Conservation (phyloP, 2,113 vertebrate species). For the Caloenas nicobarica region DNA sequence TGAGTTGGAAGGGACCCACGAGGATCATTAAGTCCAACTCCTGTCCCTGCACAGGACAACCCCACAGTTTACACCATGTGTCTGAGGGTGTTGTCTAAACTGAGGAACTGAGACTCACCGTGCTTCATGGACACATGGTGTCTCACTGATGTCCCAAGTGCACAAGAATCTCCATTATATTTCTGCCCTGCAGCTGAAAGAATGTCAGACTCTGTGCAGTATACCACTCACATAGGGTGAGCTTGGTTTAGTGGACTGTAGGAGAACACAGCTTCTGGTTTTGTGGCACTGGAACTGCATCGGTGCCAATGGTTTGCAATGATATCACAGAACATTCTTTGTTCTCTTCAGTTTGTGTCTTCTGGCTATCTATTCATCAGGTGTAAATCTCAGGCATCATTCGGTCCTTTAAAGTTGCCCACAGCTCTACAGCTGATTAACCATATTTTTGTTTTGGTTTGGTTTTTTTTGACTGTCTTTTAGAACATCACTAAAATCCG, state of each 20-base stretch:
- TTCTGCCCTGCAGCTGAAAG: not conserved
- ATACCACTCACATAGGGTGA: not conserved
- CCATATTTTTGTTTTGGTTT: too few relatives aligned
- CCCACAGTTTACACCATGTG: too few relatives aligned
- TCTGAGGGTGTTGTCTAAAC: too few relatives aligned
- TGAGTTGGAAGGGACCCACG: too few relatives aligned
- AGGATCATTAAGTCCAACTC: too few relatives aligned
- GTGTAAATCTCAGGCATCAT: accelerated
- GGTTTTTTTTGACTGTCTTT: not conserved
- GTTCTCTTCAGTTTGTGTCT: not conserved
- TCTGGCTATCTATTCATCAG: not conserved
- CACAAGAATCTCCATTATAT: not conserved
- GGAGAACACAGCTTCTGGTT: not conserved
- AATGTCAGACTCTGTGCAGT: not conserved
- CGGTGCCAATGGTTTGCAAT: not conserved
- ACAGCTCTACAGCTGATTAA: not conserved
- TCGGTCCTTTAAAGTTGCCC: not conserved
- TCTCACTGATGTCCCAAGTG: not conserved
- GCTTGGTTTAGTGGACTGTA: accelerated
- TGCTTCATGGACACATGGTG: accelerated
- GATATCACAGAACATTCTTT: not conserved
- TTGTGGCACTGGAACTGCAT: not conserved
- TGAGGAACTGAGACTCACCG: not conserved
- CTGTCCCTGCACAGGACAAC: too few relatives aligned
- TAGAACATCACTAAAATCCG: not conserved